phyloP scores from a whole-genome alignment of 2,888 invertebrate genomes.

The Chouioia cunea region DNA sequence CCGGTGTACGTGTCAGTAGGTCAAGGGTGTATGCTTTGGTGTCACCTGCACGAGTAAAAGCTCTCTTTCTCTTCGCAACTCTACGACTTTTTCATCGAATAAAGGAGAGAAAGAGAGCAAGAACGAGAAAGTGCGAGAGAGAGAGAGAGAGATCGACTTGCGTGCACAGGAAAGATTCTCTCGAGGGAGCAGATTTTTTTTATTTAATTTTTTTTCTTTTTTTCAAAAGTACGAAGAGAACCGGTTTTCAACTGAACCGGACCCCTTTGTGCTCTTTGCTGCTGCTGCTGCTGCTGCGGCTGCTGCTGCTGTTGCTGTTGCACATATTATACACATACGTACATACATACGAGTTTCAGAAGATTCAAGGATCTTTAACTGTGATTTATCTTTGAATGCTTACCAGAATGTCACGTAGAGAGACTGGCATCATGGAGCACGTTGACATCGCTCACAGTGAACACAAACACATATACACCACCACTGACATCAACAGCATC shows the following conservation, averaged over 20 bases:
- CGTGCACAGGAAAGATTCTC: slow-evolving; percentile 24
- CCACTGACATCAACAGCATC: no score
- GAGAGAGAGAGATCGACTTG: neutral
- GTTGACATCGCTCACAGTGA: slow-evolving; percentile 59
- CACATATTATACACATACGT: no score
- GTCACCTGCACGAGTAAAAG: slow-evolving; percentile 12
- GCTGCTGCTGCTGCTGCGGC: neutral
- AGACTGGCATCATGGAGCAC: slow-evolving; percentile 67
- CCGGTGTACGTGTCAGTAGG: slow-evolving; percentile 35
- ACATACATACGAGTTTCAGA: no score
- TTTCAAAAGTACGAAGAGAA: neutral
- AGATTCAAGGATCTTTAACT: neutral
- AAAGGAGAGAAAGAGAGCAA: no score
- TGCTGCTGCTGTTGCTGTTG: neutral
- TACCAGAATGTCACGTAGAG: slow-evolving; percentile 67
- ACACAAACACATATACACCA: no score
- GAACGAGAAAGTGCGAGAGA: no score
- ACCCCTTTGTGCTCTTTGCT: slow-evolving; percentile 13
- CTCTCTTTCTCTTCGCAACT: neutral
- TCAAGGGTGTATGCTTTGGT: slow-evolving; percentile 44
- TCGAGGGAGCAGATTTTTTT: slow-evolving; percentile 3
- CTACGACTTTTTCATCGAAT: no score
- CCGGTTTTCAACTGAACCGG: slow-evolving; percentile 41
- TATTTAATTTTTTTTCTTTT: neutral
- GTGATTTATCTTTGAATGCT: slow-evolving; percentile 35